A percentile compares a stretch with the other conserved stretches of the same genome.
phyloP scores from a whole-genome alignment of 2,797 vertebrate genomes.

The Florisuga fusca region DNA sequence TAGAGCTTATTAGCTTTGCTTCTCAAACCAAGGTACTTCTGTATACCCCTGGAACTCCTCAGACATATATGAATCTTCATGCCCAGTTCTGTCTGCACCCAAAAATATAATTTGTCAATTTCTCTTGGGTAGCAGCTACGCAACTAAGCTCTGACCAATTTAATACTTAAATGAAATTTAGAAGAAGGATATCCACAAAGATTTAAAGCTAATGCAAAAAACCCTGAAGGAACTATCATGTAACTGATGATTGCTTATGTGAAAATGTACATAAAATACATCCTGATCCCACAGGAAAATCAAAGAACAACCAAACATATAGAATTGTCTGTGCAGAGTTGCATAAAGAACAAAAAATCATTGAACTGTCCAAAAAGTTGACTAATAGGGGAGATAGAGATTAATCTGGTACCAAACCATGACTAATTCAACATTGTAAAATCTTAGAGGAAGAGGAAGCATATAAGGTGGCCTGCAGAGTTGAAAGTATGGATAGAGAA shows the following conservation, averaged over 20 bases:
- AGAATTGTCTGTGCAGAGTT: not conserved
- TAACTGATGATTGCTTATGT: not conserved
- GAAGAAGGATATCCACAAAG: not conserved
- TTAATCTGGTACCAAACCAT: not conserved
- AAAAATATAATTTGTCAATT: not conserved
- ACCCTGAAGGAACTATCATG: not conserved
- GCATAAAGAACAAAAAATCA: not conserved
- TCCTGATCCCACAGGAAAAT: not conserved
- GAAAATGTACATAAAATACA: not conserved
- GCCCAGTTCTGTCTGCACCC: not conserved
- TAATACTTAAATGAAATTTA: not conserved
- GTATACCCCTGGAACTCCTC: not conserved
- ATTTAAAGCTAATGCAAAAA: not conserved
- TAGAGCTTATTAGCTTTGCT: not conserved
- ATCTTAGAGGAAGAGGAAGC: not conserved
- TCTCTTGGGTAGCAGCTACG: not conserved
- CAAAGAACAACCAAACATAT: not conserved
- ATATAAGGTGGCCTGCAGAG: not conserved
- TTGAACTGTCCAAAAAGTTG: not conserved
- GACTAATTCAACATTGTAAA: not conserved
- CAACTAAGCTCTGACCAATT: not conserved
- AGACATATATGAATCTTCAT: not conserved
- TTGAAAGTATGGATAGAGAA: not conserved
- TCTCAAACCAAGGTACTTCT: not conserved
- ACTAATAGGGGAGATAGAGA: not conserved